Conservation (phyloP, 2,888 invertebrate genomes). For the Sesia bembeciformis region DNA sequence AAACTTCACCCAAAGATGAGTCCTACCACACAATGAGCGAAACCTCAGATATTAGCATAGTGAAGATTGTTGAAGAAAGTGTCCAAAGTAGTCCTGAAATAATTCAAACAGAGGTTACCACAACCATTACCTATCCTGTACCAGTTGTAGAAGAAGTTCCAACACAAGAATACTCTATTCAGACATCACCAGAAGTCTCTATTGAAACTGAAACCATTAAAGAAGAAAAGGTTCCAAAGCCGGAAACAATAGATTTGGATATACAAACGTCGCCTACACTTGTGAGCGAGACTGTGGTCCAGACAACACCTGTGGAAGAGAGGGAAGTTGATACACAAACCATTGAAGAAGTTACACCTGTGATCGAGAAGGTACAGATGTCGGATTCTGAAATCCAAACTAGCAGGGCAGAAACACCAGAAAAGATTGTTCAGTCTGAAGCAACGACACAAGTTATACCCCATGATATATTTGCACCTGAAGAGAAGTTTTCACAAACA, state of each 20-base stretch:
- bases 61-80: constrained; percentile 80
- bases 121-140: constrained; percentile 72
- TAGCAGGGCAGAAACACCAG: constrained; percentile 47
- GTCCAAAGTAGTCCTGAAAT: constrained; percentile 68
- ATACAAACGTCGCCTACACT: constrained; percentile 72
- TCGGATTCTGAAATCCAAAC: constrained; percentile 59
- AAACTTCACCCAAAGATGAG: constrained; percentile 72
- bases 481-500: constrained; percentile 70
- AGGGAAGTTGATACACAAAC: constrained; percentile 59
- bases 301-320: constrained; percentile 75
- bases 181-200: constrained; percentile 72
- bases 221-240: constrained; percentile 26
- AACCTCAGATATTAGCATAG: constrained; percentile 71
- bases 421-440: constrained; percentile 53
- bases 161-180: constrained; percentile 72
- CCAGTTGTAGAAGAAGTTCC: constrained; percentile 74
- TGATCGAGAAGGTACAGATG: constrained; percentile 48
- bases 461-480: constrained; percentile 42
- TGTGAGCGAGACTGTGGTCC: constrained; percentile 67
- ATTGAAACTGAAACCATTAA: constrained; percentile 47
- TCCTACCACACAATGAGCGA: constrained; percentile 76
- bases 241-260: constrained; percentile 47
- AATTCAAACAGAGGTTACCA: constrained; percentile 57
- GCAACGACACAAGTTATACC: constrained; percentile 71
- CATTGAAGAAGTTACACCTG: constrained; percentile 28